A percentile compares a stretch with the other conserved stretches of the same genome.
phyloP scores from a whole-genome alignment of 2,888 invertebrate species.

The Adelphocoris suturalis region DNA sequence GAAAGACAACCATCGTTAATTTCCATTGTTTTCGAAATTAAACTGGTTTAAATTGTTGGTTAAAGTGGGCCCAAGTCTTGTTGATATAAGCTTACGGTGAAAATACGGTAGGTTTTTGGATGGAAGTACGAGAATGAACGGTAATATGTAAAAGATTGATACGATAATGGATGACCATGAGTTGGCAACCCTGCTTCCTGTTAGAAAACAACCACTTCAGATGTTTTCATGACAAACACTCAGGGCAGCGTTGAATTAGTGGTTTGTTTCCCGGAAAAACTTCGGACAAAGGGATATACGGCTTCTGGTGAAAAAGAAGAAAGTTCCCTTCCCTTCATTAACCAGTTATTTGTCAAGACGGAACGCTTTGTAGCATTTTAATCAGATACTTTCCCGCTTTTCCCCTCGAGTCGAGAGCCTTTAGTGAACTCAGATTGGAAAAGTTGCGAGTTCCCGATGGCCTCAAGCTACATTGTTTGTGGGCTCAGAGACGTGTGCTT shows the following conservation, averaged over 20 bases:
- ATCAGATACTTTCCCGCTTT: constrained; percentile 18
- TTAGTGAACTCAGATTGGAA: constrained; percentile 41
- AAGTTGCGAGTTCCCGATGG: constrained; percentile 5
- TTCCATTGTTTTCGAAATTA: too few species aligned
- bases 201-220: too few species aligned
- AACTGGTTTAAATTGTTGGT: too few species aligned
- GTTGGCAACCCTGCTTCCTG: too few species aligned
- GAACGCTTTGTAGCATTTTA: constrained; percentile 43
- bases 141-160: too few species aligned
- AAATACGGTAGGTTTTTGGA: too few species aligned
- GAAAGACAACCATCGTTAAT: too few species aligned
- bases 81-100: too few species aligned
- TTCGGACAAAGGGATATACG: neutral
- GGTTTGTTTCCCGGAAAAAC: neutral
- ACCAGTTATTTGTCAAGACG: constrained; percentile 51
- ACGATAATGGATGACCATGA: too few species aligned
- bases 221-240: too few species aligned
- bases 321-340: constrained; percentile 44
- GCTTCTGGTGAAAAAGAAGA: neutral
- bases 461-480: neutral
- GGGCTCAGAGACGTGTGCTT: neutral
- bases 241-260: neutral
- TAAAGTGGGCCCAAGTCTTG: too few species aligned
- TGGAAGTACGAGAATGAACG: too few species aligned
- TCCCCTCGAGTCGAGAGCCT: neutral